These are phyloP conservation scores for Atractosteus spatula DNA, from an alignment of 2,113 vertebrate genomes.

Conservation along the genomic window DNA sequence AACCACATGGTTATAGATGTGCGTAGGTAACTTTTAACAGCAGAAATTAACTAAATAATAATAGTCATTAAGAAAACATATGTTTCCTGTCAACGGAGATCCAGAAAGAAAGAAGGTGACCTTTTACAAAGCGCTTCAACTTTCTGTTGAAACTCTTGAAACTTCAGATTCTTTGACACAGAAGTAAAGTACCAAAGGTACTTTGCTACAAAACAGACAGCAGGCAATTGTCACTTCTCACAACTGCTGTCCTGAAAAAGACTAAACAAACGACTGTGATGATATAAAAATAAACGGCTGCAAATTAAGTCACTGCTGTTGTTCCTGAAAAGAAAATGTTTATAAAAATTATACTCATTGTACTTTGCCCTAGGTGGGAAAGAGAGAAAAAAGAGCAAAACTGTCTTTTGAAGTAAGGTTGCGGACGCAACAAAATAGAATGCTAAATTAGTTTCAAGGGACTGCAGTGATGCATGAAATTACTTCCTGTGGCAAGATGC, in stretches of 20 bases:
- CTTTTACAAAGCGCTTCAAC: too few relatives aligned
- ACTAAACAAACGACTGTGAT: too few relatives aligned
- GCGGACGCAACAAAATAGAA: conserved; percentile 56
- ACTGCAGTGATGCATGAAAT: conserved; percentile 82
- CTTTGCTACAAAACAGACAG: too few relatives aligned
- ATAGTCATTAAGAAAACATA: neutral
- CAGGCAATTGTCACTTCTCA: too few relatives aligned
- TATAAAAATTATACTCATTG: conserved; percentile 12
- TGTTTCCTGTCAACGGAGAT: neutral
- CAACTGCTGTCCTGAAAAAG: too few relatives aligned
- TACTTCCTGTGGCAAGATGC: conserved; percentile 71
- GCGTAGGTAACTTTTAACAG: neutral
- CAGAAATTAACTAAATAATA: conserved; percentile 5
- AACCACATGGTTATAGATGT: conserved; percentile 19
- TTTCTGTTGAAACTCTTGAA: too few relatives aligned
- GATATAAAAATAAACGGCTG: neutral
- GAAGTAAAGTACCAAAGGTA: too few relatives aligned
- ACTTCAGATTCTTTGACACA: too few relatives aligned
- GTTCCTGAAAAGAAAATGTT: conserved; percentile 3
- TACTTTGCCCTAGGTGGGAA: conserved; percentile 14
- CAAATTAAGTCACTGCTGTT: neutral
- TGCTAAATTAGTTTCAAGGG: conserved; percentile 75
- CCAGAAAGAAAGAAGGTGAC: too few relatives aligned
- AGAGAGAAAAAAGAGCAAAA: conserved; percentile 31
- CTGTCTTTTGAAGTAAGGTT: conserved; percentile 46